Evolutionary conservation across 2,888 invertebrate genomes (phyloP), one percentile per base, ranked within the genome.

Genomic region (Aporophyla lueneburgensis): DNA sequence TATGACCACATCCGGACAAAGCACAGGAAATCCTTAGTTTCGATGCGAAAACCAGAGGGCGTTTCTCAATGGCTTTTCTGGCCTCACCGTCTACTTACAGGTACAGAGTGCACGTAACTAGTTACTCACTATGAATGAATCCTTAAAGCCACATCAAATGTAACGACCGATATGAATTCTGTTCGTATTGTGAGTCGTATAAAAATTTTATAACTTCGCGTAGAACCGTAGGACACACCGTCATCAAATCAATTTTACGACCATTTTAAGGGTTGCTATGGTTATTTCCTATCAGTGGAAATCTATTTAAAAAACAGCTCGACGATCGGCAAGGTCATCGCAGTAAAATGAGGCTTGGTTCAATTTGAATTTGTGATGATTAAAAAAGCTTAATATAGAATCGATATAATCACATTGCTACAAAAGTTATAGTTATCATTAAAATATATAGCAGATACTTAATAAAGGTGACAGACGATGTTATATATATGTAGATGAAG

Each of bases 131-230:
- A 80, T 87, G 87, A 87, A 87, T 87, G 85, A 87, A 87, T 83
- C 78, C 67, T 80, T 78, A 80, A 88, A 89, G 78, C 78, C 79
- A 76, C 85, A 81, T 82, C 68, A 79, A 89, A 86, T 81, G 74
- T 86, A 87, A 83, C 77, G 78, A 81, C 80, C 78, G 78, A 75
- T 85, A 87, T 70, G 76, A 86, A 87, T 88, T 88, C 82, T 71
- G 81, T 86, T 88, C 78, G 84, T 78, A 86, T 86, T 89, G 86
- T 86, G 67, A 81, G 84, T 84, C 83, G 81, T 84, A 89, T 91
- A 86, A 86, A 85, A 84, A 70, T 76, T 84, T 87, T 88, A 87
- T 73, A 81, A 86, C 85, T 80, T 70, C 62, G 61, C 72, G 83
- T 83, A 85, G 75, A 87, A 81, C 87, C 78, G 80, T 80, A 80